Evolutionary conservation across 64 coral and sea anemone genomes (phyloP).

Genomic region (Pocillopora verrucosa): DNA sequence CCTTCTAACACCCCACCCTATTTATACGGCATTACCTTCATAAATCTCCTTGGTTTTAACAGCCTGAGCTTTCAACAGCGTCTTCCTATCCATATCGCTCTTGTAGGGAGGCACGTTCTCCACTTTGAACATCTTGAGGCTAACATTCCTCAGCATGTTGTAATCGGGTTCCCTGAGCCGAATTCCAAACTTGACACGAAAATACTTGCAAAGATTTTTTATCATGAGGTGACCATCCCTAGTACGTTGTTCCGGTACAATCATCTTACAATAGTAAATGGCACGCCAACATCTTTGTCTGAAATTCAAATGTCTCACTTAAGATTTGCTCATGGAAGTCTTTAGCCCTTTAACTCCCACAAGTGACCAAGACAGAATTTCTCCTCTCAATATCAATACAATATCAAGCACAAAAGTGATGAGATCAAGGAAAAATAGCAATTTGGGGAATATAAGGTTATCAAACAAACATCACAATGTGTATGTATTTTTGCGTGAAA

Average conservation of each 20-base stretch:
- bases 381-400: no score
- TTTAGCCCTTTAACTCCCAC: no score
- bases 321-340: not conserved
- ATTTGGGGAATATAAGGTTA: no score
- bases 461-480: no score
- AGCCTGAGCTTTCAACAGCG: not conserved
- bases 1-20: not conserved
- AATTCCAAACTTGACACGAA: not conserved
- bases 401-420: no score
- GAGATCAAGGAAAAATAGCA: no score
- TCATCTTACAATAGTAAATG: not conserved
- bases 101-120: not conserved
- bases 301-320: not conserved
- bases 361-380: no score
- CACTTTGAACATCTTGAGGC: not conserved
- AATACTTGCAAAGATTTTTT: conserved; percentile 10
- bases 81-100: not conserved
- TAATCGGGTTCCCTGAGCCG: not conserved
- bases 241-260: not conserved
- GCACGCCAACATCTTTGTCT: conserved; percentile 17
- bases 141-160: not conserved
- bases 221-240: conserved; percentile 3
- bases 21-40: not conserved
- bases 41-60: not conserved
- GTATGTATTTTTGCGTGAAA: no score